Evolutionary conservation across 2,888 invertebrate genomes (phyloP), one percentile per base, ranked within the genome.

Genomic region (Xestobium rufovillosum): DNA sequence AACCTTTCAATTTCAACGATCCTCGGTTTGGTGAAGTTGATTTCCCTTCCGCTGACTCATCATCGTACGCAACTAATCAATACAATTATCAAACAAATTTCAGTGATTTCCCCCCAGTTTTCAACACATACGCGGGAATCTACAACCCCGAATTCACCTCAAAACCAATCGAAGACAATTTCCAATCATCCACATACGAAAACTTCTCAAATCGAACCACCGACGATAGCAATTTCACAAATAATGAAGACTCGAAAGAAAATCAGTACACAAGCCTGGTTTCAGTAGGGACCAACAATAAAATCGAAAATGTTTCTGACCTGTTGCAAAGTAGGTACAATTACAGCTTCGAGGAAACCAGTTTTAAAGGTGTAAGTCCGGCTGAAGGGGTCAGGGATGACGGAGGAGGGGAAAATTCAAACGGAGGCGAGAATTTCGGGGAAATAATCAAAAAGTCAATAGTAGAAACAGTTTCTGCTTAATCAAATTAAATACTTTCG

Each of bases 371-470:
- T 42, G 36, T 41, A 33, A 38, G 39, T 34, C 32, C 30, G 31
- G 31, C 41, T 3, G 34, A 9, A 28, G 15, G 25, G 34, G 26
- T 30, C 31, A 13, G 38, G 38, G 26, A 39, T 35, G 11, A 36
- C 32, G 39, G 29, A 34, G 39, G 29, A 34, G 38, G 36, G 41
- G 43, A 17, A 48, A 54, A 42, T 29, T 44, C 52, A 15, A 51
- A 46, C 39, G 47, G 58, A 27, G 74, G 73, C 50, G 86, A 87
- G 56, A 89, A 89, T 64, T 88, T 90, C 59, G 89, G 89, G 35
- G 89, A 90, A 70, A 84, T 91, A 55, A 89, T 90, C 52, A 90
- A 89, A 66, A 88, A 90, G 67, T 85, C 87, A 45, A 88, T 90
- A 76, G 88, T 89, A 59, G 89, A 90, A 66, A 88, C 87, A 54